phyloP scores from a whole-genome alignment of 2,113 vertebrate species.

The Oncorhynchus tshawytscha region DNA sequence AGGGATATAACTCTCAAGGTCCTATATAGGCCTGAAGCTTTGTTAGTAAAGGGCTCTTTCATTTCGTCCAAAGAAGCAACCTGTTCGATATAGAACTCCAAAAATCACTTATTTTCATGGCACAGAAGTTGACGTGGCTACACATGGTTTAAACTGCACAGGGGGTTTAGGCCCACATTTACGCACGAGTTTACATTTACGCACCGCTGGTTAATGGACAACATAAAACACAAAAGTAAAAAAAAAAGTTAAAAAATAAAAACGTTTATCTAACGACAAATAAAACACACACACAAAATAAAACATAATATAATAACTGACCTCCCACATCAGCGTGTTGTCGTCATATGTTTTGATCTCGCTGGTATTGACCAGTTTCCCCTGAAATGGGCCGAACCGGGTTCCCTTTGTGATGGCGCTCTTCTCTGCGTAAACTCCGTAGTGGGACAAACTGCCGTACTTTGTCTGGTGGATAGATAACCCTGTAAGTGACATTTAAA shows the following conservation, averaged over 20 bases:
- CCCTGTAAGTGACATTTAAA: slow-evolving; percentile 64
- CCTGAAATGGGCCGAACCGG: slow-evolving; percentile 91
- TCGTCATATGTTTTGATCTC: slow-evolving; percentile 94
- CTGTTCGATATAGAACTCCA: no score
- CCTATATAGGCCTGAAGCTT: no score
- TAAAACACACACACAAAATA: neutral
- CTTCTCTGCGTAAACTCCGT: slow-evolving; percentile 85
- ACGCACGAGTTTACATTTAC: no score
- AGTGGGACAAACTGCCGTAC: slow-evolving; percentile 74
- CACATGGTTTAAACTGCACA: no score
- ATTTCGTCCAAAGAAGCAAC: no score
- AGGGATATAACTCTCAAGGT: no score
- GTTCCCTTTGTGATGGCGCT: slow-evolving; percentile 80
- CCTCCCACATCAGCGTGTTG: slow-evolving; percentile 99
- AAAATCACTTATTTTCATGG: no score
- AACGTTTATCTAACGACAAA: neutral
- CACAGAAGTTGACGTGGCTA: neutral
- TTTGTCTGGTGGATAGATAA: slow-evolving; percentile 73
- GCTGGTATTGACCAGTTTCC: slow-evolving; percentile 90
- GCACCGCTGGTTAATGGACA: neutral
- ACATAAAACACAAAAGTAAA: neutral
- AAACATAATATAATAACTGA: neutral
- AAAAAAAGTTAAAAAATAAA: neutral
- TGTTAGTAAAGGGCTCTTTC: no score
- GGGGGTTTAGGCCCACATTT: no score